Evolutionary conservation across 1,140 invertebrate species (phyloP), one percentile per base, ranked within the genome.

Genomic region (Grapholita molesta): DNA sequence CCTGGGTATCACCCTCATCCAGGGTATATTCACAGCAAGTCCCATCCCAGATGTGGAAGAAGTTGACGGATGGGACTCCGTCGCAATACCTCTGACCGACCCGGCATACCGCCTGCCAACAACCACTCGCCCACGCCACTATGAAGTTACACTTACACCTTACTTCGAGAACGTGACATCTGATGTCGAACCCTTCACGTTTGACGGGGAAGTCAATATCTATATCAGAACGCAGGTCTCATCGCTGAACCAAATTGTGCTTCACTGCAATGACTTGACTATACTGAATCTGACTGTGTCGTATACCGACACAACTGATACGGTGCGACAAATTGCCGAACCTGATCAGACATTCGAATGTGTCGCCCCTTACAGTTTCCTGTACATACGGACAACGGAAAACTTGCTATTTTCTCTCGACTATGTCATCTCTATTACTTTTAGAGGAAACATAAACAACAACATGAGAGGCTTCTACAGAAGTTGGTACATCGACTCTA

Each of bases 181-280:
- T 6, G 86, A 88, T 32, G 72, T 76, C 0, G 84, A 85, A 33
- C 85, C 90, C 30, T 95, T 95, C 70, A 92, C 86, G 3, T 95
- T 96, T 75, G 78, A 92, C 18, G 95, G 95, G 15, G 79, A 89
- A 70, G 93, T 94, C 0, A 82, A 72, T 5, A 95, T 96, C 35
- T 80, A 85, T 21, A 71, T 90, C 2, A 70, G 66, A 0, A 68
- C 91, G 0, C 80, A 66, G 0, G 30, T 67, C 25, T 61, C 52
- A 3, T 86, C 88, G 70, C 74, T 93, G 0, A 79, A 15, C 8
- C 55, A 82, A 67, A 83, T 97, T 21, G 93, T 94, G 0, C 78
- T 97, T 7, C 96, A 97, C 74, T 92, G 93, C 1, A 94, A 94
- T 70, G 92, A 94, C 64, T 73, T 96, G 2, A 90, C 84, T 0